Percentiles rank a stretch among this genome's conserved stretches.
Conservation (phyloP, 2,113 vertebrate species). For the Aldabrachelys gigantea region DNA sequence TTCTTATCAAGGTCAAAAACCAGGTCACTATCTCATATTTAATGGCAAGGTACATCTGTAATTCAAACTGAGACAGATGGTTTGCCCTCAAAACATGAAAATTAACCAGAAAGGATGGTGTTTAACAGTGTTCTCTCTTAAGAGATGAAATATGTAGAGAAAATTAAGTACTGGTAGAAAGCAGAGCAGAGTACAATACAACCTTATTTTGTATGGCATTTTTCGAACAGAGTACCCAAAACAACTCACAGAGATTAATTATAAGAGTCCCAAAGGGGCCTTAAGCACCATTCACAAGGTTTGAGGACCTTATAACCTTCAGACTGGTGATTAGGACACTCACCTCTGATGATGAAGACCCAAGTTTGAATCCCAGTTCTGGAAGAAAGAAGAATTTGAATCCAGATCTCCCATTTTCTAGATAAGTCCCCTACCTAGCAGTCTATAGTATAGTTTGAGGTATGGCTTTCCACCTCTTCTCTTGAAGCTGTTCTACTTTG, state of each 20-base stretch:
- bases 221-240: not conserved
- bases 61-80: not conserved
- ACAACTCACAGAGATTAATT: not conserved
- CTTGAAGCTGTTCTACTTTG: too few species aligned
- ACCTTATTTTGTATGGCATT: not conserved
- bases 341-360: too few species aligned
- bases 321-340: too few species aligned
- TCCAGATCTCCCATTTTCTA: too few species aligned
- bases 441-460: too few species aligned
- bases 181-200: not conserved
- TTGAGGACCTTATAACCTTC: too few species aligned
- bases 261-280: not conserved
- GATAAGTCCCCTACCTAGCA: too few species aligned
- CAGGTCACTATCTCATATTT: not conserved
- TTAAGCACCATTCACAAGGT: too few species aligned
- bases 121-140: not conserved
- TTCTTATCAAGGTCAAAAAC: not conserved
- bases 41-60: constrained; percentile 4
- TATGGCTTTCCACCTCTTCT: too few species aligned
- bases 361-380: too few species aligned
- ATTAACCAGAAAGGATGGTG: not conserved
- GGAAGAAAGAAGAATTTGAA: too few species aligned
- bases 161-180: not conserved
- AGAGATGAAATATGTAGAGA: not conserved
- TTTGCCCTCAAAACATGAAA: not conserved